Base-by-base conservation (phyloP, 2,888 invertebrate species). In the Tenthredo mesomela region DNA sequence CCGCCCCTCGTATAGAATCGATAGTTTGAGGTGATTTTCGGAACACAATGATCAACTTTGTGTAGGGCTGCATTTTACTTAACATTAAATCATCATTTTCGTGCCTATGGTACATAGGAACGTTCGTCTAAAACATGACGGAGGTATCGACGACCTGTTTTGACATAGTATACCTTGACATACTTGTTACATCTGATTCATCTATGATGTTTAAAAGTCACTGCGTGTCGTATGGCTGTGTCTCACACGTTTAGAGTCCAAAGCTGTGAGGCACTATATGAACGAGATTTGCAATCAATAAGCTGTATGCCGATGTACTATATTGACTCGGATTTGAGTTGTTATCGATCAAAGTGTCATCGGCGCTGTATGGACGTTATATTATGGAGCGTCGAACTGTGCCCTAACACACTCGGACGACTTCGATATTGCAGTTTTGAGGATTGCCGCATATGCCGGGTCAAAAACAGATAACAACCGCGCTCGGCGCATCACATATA, bases 381-480 rank as follows among this genome's bases (percentile, higher is more conserved):
- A 33, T 33, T 70, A 54, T 29, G 37, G 78, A 54, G 33, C 78
- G 58, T 58, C 58, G 80, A 80, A 61, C 77, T 40, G n/a, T 54
- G 50, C 54, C 77, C 80, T 33, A 43, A 80, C 61, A 29, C 54
- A 50, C 29, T 33, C n/a, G 21, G 33, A 10, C 65, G 37, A 37
- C 18, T 50, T 77, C 77, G 77, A 54, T 37, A 37, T 40, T 40
- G 40, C 61, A 29, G 29, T 82, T 82, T 82, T 47, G n/a, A 15
- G 67, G 6, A 65, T 47, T 25, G 67, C 47, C 25, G 21, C 65
- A 47, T 10, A 54, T n/a, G 9, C 29, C 25, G 70, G 43, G 25
- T 67, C 70, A 50, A 70, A 82, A 82, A 82, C 82, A 82, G 82
- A 82, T 70, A 70, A 82, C 82, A 40, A 77, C 54, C n/a, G 50